Base-by-base conservation (phyloP, 1,140 invertebrate genomes). In the Octopus sinensis region DNA sequence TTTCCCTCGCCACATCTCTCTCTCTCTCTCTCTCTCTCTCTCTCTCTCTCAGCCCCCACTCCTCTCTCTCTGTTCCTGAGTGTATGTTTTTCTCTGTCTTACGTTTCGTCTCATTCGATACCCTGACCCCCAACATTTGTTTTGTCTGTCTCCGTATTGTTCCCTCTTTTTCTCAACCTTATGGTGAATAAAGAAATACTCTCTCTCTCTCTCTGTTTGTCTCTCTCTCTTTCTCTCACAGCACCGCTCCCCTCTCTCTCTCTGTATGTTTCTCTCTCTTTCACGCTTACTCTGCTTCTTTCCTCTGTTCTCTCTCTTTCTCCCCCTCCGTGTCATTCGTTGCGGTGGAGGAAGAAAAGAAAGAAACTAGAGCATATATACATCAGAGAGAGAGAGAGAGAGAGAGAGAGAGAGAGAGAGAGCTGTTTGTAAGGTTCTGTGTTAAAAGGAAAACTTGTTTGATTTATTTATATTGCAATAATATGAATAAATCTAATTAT, bases 201-300 rank as follows among this genome's bases (percentile, higher is more conserved):
- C 79, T 80, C 17, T 80, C 79, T 80, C 6, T 80, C 53, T 80
- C 0, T 80, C 79, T 80, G 7, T 80, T 23, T 80, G 53, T 62
- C 79, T 80, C 6, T 80, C 79, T 80, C 79, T 80, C 53, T 80
- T 5, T 80, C 17, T 80, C 79, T 62, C 7, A 54, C n/a, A n/a
- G n/a, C n/a, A n/a, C 79, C 68, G 13, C 62, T 5, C 68, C 4
- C 62, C 4, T 80, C 4, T 80, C 17, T 80, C 79, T 80, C 0
- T 62, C 78, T 79, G 78, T 80, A 4, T 80, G 53, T 62, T 5
- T 80, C 17, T 80, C 79, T 80, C 17, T 80, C 79, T 80, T n/a
- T 80, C 13, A 62, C 51, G 12, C 78, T 79, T 3, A 51, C 1
- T 79, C 23, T 79, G n/a, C 53, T 12, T 79, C 78, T 79, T n/a